These are phyloP conservation scores for Drosophila murphyi DNA, from an alignment of 1,140 invertebrate species.

Conservation along the genomic window DNA sequence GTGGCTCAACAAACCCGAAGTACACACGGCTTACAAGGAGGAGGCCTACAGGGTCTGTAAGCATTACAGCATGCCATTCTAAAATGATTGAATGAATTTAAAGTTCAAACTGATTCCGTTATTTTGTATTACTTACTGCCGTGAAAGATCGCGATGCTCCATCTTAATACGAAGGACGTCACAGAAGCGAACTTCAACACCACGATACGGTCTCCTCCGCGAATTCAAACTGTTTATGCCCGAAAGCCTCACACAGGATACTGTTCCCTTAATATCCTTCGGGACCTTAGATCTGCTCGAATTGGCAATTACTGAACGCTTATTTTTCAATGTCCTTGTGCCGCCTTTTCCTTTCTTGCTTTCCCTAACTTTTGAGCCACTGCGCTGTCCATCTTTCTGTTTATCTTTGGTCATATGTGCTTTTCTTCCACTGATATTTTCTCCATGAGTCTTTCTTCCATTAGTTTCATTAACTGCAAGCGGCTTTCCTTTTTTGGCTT, in stretches of 20 bases:
- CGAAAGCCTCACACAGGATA: constrained; percentile 2
- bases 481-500: background rate
- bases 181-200: constrained; percentile 54
- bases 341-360: background rate
- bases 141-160: constrained; percentile 58
- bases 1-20: background rate
- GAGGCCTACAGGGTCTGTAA: constrained; percentile 12
- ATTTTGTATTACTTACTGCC: constrained; percentile 34
- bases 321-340: background rate
- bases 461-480: background rate
- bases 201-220: constrained; percentile 19
- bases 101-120: background rate
- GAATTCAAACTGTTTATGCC: background rate
- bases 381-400: background rate
- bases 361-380: background rate
- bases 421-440: background rate
- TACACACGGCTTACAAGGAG: constrained; percentile 9
- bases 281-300: constrained; percentile 2
- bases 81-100: background rate
- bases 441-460: background rate
- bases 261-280: constrained; percentile 24
- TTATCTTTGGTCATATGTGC: background rate
- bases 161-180: constrained; percentile 58
- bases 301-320: background rate
- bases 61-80: constrained; percentile 6